Evolutionary conservation across 2,797 vertebrate genomes (phyloP), one percentile per base, ranked within the genome.

Genomic region (Poeciliopsis turneri): DNA sequence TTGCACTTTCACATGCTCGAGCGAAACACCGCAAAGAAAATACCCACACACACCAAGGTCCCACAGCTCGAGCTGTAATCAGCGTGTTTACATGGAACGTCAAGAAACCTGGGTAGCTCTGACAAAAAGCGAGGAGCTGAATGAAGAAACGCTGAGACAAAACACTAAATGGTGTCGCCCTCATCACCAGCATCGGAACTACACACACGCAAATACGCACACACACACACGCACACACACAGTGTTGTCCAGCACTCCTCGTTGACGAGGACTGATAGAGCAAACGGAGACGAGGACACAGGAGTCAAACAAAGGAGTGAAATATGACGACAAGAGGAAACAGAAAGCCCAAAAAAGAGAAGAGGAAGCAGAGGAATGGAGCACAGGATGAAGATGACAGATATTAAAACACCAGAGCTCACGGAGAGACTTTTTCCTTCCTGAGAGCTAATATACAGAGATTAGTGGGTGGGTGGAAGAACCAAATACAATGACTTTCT

Each of bases 311-410:
- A 96, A 95, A 95, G 89, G 87, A 82, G 88, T 93, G 90, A 94
- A 93, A 94, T 94, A 95, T 95, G 93, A 90, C 93, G 93, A 94
- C 92, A 79, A 87, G 91, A 96, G 95, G 96, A 95, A 96, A 93
- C 93, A 69, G 90, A 92, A 92, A 93, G 90, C 85, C 91, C 94
- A 93, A 95, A 94, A 93, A 92, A 88, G 88, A 90, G 89, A 91
- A 88, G 86, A 93, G 94, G 92, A 94, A 95, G 93, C 92, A 90
- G 90, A 93, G 89, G 89, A 84, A 92, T 94, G 93, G 94, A 94
- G 93, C 84, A 95, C 96, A 96, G 96, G 95, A 96, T 95, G 92
- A 92, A 89, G 93, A 90, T 95, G 96, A 96, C 96, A 96, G 95
- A 94, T 95, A 95, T 95, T 95, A 95, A 95, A 96, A 95, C 94